Evolutionary conservation across 1,140 invertebrate species (phyloP).

Genomic region (Stratiolaelaps scimitus): DNA sequence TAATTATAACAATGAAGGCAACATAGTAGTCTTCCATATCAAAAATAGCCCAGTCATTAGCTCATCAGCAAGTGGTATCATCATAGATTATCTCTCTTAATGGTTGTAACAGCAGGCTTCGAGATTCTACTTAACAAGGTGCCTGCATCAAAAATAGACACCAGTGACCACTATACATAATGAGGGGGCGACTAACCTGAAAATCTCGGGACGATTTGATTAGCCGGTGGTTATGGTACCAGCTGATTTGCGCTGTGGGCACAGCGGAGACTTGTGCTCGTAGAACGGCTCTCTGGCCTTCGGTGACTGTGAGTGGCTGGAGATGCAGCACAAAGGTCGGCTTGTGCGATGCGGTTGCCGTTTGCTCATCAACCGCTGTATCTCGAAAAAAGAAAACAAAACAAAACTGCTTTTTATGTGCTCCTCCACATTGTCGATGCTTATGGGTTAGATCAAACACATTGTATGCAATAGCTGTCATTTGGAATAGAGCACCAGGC

Average conservation of each 20-base stretch:
- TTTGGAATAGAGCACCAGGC: no score
- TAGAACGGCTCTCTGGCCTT: conserved; percentile 62
- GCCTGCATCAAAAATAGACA: background rate
- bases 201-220: conserved; percentile 55
- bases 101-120: no score
- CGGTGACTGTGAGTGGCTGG: conserved; percentile 54
- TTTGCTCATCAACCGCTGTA: conserved; percentile 44
- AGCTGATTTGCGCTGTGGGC: conserved; percentile 68
- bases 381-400: conserved; percentile 36
- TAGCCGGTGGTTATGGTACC: conserved; percentile 55
- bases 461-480: conserved; percentile 29
- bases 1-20: no score
- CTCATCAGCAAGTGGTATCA: no score
- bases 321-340: conserved; percentile 60
- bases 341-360: conserved; percentile 49
- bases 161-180: background rate
- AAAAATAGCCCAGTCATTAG: no score
- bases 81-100: no score
- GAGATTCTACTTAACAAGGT: no score
- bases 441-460: background rate
- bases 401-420: no score
- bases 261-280: conserved; percentile 60
- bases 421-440: background rate
- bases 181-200: conserved; percentile 43
- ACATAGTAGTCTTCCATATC: no score